Percentiles rank a stretch among this genome's conserved stretches.
phyloP scores from a whole-genome alignment of 2,113 vertebrate genomes.

The Vulpes lagopus region DNA sequence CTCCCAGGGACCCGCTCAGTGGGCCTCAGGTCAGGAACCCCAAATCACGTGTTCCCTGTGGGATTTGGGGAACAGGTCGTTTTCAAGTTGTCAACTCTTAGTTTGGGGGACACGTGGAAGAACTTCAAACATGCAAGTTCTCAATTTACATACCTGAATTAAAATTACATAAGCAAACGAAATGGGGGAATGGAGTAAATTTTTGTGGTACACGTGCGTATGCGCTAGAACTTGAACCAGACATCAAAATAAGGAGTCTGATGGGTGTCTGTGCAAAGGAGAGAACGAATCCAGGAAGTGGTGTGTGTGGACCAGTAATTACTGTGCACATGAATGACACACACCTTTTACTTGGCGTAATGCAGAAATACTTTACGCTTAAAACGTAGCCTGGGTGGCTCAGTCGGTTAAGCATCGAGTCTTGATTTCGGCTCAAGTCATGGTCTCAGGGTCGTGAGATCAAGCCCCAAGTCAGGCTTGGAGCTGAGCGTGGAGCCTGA shows the following conservation, averaged over 20 bases:
- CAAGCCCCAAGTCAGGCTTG: background rate
- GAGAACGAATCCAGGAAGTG: slow-evolving; percentile 72
- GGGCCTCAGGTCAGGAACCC: background rate
- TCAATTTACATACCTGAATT: slow-evolving; percentile 64
- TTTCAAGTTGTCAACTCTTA: background rate
- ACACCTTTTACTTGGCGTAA: background rate
- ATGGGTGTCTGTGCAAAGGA: slow-evolving; percentile 67
- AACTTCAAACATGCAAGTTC: slow-evolving; percentile 34
- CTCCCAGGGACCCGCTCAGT: background rate
- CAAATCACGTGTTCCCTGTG: background rate
- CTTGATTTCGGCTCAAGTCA: background rate
- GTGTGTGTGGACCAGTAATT: slow-evolving; percentile 19
- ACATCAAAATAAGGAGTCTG: slow-evolving; percentile 64
- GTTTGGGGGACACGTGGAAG: background rate
- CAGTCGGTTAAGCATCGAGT: background rate
- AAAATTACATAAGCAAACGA: slow-evolving; percentile 69
- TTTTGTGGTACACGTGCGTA: slow-evolving; percentile 47
- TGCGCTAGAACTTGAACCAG: slow-evolving; percentile 66
- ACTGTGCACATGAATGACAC: accelerated
- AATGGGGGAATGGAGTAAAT: slow-evolving; percentile 68
- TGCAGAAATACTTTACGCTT: background rate
- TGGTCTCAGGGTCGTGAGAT: background rate
- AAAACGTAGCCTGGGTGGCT: background rate
- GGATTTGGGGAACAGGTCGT: background rate
- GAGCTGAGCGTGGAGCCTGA: background rate